These are phyloP conservation scores for Notamacropus eugenii DNA, from an alignment of 2,797 vertebrate genomes.

Conservation along the genomic window DNA sequence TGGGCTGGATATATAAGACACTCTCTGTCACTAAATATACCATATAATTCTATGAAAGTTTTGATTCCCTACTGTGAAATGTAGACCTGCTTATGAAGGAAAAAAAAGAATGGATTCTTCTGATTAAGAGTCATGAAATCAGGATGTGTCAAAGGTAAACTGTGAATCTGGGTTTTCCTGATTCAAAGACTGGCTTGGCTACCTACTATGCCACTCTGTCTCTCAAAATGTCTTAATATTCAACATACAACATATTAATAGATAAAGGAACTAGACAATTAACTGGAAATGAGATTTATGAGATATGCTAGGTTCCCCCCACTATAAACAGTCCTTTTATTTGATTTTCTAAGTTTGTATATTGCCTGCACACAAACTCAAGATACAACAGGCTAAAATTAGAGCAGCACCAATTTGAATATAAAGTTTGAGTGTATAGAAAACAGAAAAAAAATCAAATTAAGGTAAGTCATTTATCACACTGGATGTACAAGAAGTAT, in stretches of 20 bases:
- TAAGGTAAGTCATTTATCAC: slow-evolving; percentile 8
- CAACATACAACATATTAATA: not conserved
- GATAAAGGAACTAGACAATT: slow-evolving; percentile 36
- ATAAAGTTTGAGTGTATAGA: slow-evolving; percentile 46
- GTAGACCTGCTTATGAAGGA: not conserved
- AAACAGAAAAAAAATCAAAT: slow-evolving; percentile 29
- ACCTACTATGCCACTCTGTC: not conserved
- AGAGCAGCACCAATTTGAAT: slow-evolving; percentile 29
- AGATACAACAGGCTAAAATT: slow-evolving; percentile 59
- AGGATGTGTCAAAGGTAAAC: not conserved
- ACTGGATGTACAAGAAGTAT: not conserved
- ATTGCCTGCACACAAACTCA: slow-evolving; percentile 56
- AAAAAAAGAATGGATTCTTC: not conserved
- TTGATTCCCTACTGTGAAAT: not conserved
- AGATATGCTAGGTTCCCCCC: slow-evolving; percentile 45
- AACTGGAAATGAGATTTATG: slow-evolving; percentile 36
- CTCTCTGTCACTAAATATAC: not conserved
- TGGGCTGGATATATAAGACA: not conserved
- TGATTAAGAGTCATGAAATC: not conserved
- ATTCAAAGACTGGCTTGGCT: not conserved
- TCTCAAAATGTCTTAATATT: not conserved
- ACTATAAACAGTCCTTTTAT: not conserved
- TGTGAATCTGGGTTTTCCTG: not conserved
- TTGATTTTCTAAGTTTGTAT: slow-evolving; percentile 31
- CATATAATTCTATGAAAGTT: not conserved